Percentiles rank a stretch among this genome's conserved stretches.
Conservation (phyloP, 2,888 invertebrate genomes). For the Gymnocheta viridis region DNA sequence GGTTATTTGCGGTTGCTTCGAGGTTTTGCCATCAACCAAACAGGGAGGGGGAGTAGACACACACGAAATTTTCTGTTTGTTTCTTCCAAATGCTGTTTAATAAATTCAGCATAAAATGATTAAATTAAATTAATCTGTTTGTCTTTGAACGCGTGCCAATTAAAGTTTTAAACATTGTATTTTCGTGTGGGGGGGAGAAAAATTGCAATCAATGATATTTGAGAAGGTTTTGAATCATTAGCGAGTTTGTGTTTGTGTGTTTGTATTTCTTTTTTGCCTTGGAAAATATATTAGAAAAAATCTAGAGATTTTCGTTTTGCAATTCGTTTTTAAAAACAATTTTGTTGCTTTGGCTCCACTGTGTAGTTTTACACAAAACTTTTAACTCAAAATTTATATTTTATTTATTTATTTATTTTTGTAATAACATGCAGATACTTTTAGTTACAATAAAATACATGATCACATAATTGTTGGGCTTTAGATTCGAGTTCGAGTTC, state of each 20-base stretch:
- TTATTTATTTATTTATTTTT: neutral
- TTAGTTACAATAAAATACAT: neutral
- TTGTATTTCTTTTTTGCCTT: neutral
- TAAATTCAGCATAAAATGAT: slow-evolving; percentile 17
- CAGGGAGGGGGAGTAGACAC: slow-evolving; percentile 18
- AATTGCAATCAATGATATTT: slow-evolving; percentile 23
- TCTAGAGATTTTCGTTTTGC: neutral
- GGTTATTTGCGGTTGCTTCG: neutral
- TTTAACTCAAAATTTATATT: too few species aligned
- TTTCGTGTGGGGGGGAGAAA: too few species aligned
- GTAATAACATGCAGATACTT: too few species aligned
- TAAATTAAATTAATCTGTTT: slow-evolving; percentile 28
- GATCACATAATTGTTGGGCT: too few species aligned
- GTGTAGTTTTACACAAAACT: too few species aligned
- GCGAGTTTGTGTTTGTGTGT: neutral
- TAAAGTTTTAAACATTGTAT: neutral
- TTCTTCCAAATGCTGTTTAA: slow-evolving; percentile 1
- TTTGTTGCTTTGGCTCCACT: neutral
- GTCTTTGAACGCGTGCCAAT: slow-evolving; percentile 37
- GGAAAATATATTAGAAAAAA: neutral
- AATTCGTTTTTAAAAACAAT: neutral
- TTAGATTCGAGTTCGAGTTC: too few species aligned
- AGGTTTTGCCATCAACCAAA: neutral
- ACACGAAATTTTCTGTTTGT: slow-evolving; percentile 29
- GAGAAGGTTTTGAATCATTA: neutral